These are phyloP conservation scores for Girardinichthys multiradiatus DNA, from an alignment of 2,113 vertebrate species.

Conservation along the genomic window DNA sequence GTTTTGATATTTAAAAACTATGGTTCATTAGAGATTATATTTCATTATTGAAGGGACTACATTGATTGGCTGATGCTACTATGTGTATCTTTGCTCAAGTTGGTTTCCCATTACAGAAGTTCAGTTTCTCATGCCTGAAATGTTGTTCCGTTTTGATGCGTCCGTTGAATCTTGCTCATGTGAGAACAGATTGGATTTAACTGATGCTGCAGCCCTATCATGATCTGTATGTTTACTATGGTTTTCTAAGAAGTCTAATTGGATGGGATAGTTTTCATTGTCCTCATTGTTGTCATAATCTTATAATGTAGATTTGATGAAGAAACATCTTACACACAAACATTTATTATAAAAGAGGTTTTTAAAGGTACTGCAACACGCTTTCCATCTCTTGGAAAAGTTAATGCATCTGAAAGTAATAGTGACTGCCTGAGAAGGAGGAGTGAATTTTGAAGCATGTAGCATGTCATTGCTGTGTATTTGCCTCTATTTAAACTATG, in stretches of 20 bases:
- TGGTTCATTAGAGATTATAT: neutral
- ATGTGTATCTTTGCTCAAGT: neutral
- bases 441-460: slow-evolving; percentile 15
- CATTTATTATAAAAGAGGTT: neutral
- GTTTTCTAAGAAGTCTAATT: slow-evolving; percentile 20
- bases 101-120: slow-evolving; percentile 10
- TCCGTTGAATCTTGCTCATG: neutral
- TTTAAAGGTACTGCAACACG: neutral
- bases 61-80: slow-evolving; percentile 4
- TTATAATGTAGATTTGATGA: neutral
- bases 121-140: slow-evolving; percentile 4
- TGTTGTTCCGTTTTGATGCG: slow-evolving; percentile 3
- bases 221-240: slow-evolving; percentile 39
- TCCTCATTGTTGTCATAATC: too few relatives aligned
- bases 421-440: slow-evolving; percentile 8
- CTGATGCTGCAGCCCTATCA: neutral
- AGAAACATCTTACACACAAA: neutral
- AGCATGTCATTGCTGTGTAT: slow-evolving; percentile 9
- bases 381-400: neutral
- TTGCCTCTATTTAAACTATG: slow-evolving; percentile 11
- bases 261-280: too few relatives aligned
- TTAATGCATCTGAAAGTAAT: neutral
- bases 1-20: slow-evolving; percentile 8
- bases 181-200: slow-evolving; percentile 7
- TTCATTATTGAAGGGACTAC: slow-evolving; percentile 2